phyloP scores from a whole-genome alignment of 1,140 invertebrate species.

The Drosophila arizonae region DNA sequence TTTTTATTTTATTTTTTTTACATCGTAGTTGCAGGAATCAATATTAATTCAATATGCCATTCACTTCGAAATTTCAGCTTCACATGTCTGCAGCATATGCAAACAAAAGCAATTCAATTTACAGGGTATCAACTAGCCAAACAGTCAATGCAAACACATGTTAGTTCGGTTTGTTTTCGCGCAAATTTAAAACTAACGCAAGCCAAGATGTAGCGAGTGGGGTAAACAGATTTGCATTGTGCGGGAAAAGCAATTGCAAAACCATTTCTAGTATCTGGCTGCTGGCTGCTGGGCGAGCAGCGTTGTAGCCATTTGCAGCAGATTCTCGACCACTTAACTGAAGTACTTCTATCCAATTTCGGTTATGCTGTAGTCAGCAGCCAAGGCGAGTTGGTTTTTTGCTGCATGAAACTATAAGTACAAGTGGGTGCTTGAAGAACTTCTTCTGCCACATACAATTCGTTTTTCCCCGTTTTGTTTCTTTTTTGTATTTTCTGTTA shows the following conservation, averaged over 20 bases:
- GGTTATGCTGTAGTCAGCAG: conserved; percentile 36
- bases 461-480: background rate
- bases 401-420: conserved; percentile 24
- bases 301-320: conserved; percentile 40
- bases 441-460: background rate
- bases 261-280: conserved; percentile 6
- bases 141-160: background rate
- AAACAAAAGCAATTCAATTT: background rate
- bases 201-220: conserved; percentile 15
- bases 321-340: conserved; percentile 41
- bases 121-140: background rate
- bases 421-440: conserved; percentile 16
- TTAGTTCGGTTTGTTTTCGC: background rate
- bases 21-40: too few species aligned
- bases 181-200: conserved; percentile 18
- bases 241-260: conserved; percentile 28
- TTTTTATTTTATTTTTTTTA: too few species aligned
- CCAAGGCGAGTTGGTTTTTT: conserved; percentile 26
- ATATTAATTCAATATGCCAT: too few species aligned
- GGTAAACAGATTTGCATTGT: conserved; percentile 31
- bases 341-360: conserved; percentile 53
- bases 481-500: background rate
- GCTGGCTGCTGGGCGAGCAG: background rate
- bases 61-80: too few species aligned
- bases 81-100: too few species aligned